Evolutionary conservation across 2,797 vertebrate genomes (phyloP), one percentile per base, ranked within the genome.

Genomic region (Centroberyx gerrardi): DNA sequence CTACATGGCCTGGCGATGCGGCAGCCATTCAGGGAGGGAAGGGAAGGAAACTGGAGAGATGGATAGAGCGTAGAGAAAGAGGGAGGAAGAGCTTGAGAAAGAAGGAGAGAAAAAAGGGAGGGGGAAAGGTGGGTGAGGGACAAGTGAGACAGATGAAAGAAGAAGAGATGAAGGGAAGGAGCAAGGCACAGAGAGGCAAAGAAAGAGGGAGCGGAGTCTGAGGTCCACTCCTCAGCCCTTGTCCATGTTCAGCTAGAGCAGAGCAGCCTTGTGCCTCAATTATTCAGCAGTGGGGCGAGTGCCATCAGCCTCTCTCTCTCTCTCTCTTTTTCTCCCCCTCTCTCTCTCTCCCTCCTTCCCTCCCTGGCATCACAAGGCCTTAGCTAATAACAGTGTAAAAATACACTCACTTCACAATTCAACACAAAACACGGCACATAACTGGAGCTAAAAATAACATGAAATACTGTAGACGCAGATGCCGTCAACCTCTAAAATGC

Each of bases 211-310:
- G 61, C 52, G 61, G 56, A 79, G 76, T 60, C 31, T 15, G 67
- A 88, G 81, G 82, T 80, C 80, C 81, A 84, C 82, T 78, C 74
- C 18, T 85, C 76, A 82, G 81, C 85, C 74, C 80, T 72, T 72
- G 81, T 76, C 80, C 79, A 71, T 85, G 89, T 87, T 79, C 82
- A 83, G 70, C 66, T 61, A 76, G 78, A 75, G 80, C 82, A 74
- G 83, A 87, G 86, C 79, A 85, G 87, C 82, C 62, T 70, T 53
- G 81, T 74, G 72, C 79, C 81, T 93, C 91, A 94, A 94, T 94
- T 93, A 94, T 94, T 95, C 88, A 95, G 89, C 74, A 89, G 83
- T 12, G 53, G 82, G 87, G 89, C 78, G 51, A 88, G 72, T 76
- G 83, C 88, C 62, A 68, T 83, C 85, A 87, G 74, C 74, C 78